These are phyloP conservation scores for Xylota sylvarum DNA, from an alignment of 2,888 invertebrate genomes.

Conservation along the genomic window DNA sequence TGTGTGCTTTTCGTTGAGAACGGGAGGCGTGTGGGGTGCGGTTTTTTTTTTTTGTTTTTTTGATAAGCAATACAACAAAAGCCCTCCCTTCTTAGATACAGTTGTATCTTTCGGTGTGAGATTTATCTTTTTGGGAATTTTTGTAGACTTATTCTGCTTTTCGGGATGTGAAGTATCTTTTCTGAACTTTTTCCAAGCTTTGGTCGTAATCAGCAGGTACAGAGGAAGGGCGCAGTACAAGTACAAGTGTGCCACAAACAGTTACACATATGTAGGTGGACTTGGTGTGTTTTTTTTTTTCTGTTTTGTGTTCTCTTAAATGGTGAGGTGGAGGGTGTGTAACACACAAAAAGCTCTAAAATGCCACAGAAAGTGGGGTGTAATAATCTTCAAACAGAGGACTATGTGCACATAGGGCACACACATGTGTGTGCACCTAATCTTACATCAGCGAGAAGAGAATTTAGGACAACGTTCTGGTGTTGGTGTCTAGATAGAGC, in stretches of 20 bases:
- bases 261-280: conserved; percentile 28
- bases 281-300: neutral
- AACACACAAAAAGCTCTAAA: conserved; percentile 52
- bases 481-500: conserved; percentile 62
- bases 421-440: conserved; percentile 60
- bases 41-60: neutral
- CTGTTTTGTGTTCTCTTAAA: neutral
- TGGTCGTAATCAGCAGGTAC: conserved; percentile 16
- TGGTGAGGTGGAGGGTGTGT: neutral
- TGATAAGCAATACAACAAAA: conserved; percentile 18
- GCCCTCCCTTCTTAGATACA: conserved; percentile 20
- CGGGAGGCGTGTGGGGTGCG: neutral
- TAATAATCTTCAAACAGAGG: conserved; percentile 66
- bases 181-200: conserved; percentile 32
- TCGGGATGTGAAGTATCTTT: neutral
- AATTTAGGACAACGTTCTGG: conserved; percentile 69
- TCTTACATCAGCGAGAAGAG: conserved; percentile 71
- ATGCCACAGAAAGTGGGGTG: conserved; percentile 59
- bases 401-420: conserved; percentile 52
- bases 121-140: conserved; percentile 32
- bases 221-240: neutral
- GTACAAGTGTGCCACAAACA: conserved; percentile 34
- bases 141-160: conserved; percentile 1
- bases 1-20: conserved; percentile 52
- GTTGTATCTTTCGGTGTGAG: conserved; percentile 28